Evolutionary conservation across 2,888 invertebrate species (phyloP), one percentile per base, ranked within the genome.

Genomic region (Eupithecia tripunctaria): DNA sequence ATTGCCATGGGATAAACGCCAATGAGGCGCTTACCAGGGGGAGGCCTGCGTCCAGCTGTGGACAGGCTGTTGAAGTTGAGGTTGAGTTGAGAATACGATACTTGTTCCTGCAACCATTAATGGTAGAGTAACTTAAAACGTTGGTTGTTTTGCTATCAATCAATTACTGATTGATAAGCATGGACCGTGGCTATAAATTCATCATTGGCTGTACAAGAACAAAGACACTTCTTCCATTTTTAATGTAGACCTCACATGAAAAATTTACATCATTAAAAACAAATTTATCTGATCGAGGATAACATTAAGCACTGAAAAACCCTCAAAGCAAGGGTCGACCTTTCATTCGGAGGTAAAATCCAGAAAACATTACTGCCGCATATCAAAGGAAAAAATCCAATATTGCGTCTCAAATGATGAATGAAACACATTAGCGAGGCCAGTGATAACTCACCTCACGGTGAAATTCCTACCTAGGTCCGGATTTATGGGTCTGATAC

Each of bases 371-470:
- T 76, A 82, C 78, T 79, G 73, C 73, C 77, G 72, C 80, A 82
- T 83, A 82, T 85, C 81, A 83, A 85, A 85, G 82, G 75, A 78
- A 83, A 79, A 86, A 89, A 88, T 88, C 87, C 89, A 90, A 90
- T 89, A 90, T 86, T 84, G 85, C 82, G 83, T 74, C 75, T 79
- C 79, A 79, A 79, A 87, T 90, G 89, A 90, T 88, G 88, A 85
- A 90, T 90, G 88, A 82, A 87, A 86, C 85, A 86, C 88, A 89
- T 90, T 90, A 90, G 86, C 84, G 85, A 82, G 82, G 82, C 78
- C 78, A 78, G 74, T 73, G 78, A 79, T 79, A 79, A 77, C 76
- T 78, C 76, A 79, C 79, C 76, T 76, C 67, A 8, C 67, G 72
- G 68, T 74, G 74, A 70, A 74, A 73, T 76, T 68, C 32, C 59